Conservation (phyloP, 2,888 invertebrate species). For the Cheilosia vulpina region DNA sequence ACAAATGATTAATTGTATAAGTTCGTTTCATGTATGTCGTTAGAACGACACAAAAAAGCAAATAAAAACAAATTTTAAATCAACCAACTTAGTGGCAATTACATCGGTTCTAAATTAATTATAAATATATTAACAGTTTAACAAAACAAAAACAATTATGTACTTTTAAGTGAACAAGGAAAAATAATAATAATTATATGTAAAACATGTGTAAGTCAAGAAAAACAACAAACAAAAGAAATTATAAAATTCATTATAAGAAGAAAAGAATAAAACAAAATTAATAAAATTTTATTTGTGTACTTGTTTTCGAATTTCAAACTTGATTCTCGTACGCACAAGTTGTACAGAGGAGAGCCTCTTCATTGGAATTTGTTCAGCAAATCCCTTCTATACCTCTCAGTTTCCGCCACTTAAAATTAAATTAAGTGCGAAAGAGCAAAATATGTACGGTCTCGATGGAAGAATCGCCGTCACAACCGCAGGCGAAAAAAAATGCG, state of each 20-base stretch:
- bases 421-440: too few relatives aligned
- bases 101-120: constrained; percentile 73
- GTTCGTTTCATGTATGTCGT: constrained; percentile 64
- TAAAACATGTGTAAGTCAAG: constrained; percentile 73
- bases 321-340: too few relatives aligned
- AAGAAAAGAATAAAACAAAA: constrained; percentile 54
- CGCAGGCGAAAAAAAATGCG: too few relatives aligned
- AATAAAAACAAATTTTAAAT: constrained; percentile 45
- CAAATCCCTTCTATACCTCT: too few relatives aligned
- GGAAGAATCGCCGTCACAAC: too few relatives aligned
- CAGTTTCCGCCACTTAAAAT: too few relatives aligned
- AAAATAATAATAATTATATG: constrained; percentile 50
- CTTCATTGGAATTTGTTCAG: too few relatives aligned
- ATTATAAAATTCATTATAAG: constrained; percentile 61
- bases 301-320: neutral
- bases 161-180: constrained; percentile 50
- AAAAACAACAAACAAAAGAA: constrained; percentile 44
- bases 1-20: constrained; percentile 8
- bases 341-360: too few relatives aligned
- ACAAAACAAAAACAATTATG: constrained; percentile 35
- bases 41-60: constrained; percentile 42
- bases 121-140: constrained; percentile 63
- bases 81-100: constrained; percentile 70
- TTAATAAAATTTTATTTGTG: constrained; percentile 51
- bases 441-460: too few relatives aligned